Evolutionary conservation across 2,113 vertebrate species (phyloP).

Genomic region (Cardinalis cardinalis): DNA sequence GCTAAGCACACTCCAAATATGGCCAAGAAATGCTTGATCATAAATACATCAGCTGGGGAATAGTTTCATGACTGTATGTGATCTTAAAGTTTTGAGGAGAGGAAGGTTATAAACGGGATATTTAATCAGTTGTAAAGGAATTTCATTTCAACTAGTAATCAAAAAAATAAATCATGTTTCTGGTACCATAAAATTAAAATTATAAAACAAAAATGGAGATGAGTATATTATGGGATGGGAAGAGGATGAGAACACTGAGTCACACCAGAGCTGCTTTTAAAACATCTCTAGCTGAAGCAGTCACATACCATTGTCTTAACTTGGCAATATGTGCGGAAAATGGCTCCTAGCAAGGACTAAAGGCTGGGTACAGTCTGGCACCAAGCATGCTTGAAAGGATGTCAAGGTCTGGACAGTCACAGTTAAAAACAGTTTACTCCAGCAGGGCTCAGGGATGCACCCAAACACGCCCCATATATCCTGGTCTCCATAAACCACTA

Average conservation of each 20-base stretch:
- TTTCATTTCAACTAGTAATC: conserved; percentile 8
- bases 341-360: neutral
- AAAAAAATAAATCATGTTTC: conserved; percentile 24
- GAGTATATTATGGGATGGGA: neutral
- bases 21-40: conserved; percentile 35
- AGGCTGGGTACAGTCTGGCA: neutral
- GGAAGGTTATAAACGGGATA: neutral
- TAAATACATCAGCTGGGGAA: conserved; percentile 10
- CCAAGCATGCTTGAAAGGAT: neutral
- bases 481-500: neutral
- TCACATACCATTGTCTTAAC: neutral
- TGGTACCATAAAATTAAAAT: conserved; percentile 37
- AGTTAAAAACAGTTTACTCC: neutral
- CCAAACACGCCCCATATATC: accelerated
- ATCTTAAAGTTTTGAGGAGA: neutral
- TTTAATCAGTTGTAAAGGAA: neutral
- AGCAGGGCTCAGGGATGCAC: neutral
- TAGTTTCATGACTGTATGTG: neutral
- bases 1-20: conserved; percentile 18
- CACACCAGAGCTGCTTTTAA: neutral
- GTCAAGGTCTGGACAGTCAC: neutral
- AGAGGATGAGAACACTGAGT: neutral
- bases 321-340: neutral
- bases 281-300: conserved; percentile 26
- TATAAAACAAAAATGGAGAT: neutral